Base-by-base conservation (phyloP, 92 coral and sea anemone species). In the Epizoanthus illoricatus region DNA sequence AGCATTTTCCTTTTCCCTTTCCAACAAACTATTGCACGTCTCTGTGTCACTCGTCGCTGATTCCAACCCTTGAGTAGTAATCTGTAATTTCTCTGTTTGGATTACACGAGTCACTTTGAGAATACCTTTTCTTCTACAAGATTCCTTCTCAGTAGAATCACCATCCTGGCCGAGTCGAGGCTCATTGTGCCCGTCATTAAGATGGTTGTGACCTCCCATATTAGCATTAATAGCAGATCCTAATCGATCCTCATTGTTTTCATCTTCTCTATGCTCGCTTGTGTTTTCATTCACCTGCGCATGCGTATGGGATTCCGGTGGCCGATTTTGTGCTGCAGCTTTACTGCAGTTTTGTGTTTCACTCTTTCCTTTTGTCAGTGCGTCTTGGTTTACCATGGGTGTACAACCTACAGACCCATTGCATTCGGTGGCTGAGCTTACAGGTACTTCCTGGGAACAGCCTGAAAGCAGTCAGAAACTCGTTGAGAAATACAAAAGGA, bases 81-180 rank as follows among this genome's bases (percentile, higher is more conserved):
- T 6, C 4, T 47, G 17, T 9, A 20, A 20, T 42, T 62, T 62
- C 15, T 63, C 82, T 17, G 45, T 21, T 20, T 56, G 56, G 49
- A 6, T n/a, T 12, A n/a, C 11, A 10, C 82, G 70, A 43, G 60
- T 12, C 13, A 6, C 60, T 43, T 78, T 78, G 40, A 78, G 82
- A 21, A 78, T 63, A 15, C 82, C 54, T 63, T 42, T 78, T 1
- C 55, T 11, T 47, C 19, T 43, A 49, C 52, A 69, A 41, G 60
- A 9, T 11, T 20, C 52, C 10, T 15, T 20, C 20, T 23, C 71
- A 41, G 8, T 41, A 7, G 20, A 23, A 45, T 58, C 9, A 0
- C 7, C 47, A 16, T 12, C 40, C 21, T 36, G 33, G 4, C 54
- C 52, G 56, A 57, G 19, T 41, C 16, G 16, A 3, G 73, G 9